phyloP scores from a whole-genome alignment of 2,888 invertebrate species.

The Eupithecia dodoneata region DNA sequence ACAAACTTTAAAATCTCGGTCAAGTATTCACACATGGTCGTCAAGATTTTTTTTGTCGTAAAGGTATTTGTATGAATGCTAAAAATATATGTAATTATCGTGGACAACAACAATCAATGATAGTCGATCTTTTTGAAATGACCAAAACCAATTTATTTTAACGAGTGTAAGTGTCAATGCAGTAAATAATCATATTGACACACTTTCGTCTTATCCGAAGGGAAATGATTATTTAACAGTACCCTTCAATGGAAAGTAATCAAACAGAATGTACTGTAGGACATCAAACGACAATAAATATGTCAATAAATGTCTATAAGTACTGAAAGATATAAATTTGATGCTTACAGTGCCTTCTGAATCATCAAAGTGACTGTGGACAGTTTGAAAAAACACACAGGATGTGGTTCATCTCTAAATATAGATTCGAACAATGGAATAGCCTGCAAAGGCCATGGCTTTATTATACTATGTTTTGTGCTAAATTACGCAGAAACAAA shows the following conservation, averaged over 20 bases:
- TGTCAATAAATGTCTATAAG: constrained; percentile 16
- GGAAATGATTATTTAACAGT: background rate
- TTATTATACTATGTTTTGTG: background rate
- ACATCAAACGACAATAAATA: constrained; percentile 11
- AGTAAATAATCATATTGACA: constrained; percentile 12
- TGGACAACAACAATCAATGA: background rate
- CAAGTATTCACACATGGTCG: background rate
- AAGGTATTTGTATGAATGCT: background rate
- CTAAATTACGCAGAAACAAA: background rate
- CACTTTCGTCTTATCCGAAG: background rate
- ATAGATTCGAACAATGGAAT: constrained; percentile 30
- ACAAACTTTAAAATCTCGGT: constrained; percentile 3
- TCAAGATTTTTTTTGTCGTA: background rate
- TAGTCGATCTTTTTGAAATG: background rate
- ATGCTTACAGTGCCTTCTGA: background rate
- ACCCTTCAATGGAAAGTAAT: constrained; percentile 2
- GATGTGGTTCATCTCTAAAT: constrained; percentile 33
- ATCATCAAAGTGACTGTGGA: background rate
- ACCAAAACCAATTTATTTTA: background rate
- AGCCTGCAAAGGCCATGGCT: constrained; percentile 2
- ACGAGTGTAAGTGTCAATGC: background rate
- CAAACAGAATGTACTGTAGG: background rate
- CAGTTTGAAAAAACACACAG: constrained; percentile 30
- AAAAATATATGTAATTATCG: background rate
- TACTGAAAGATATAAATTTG: background rate